Percentiles rank a stretch among this genome's conserved stretches.
Conservation (phyloP, 2,113 vertebrate species). For the Tetraodon nigroviridis region DNA sequence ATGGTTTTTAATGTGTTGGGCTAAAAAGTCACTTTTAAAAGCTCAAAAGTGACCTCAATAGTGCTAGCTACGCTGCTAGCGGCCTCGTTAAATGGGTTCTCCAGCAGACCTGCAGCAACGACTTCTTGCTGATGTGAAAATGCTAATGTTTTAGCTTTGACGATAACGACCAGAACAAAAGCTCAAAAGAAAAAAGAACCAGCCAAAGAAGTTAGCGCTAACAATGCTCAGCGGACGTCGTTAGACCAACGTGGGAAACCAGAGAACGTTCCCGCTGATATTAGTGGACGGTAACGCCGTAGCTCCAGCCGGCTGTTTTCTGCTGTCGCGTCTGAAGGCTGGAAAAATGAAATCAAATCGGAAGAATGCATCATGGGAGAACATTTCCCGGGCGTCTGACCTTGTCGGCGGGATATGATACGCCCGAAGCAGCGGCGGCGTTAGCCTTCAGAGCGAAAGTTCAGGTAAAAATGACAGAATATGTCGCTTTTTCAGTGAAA, state of each 20-base stretch:
- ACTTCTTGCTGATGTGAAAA: too few species aligned
- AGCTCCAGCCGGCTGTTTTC: too few species aligned
- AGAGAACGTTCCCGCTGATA: neutral
- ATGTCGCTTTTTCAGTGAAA: constrained; percentile 15
- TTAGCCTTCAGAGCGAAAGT: constrained; percentile 43
- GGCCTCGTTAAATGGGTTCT: too few species aligned
- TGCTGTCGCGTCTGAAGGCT: neutral
- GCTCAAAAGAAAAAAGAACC: neutral
- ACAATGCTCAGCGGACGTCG: constrained; percentile 42
- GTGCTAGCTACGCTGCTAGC: too few species aligned
- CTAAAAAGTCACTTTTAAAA: neutral
- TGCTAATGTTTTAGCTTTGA: too few species aligned
- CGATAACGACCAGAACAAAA: too few species aligned
- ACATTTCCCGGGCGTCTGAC: constrained; percentile 11
- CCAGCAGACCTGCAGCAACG: too few species aligned
- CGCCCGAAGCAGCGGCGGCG: neutral
- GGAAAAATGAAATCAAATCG: constrained; percentile 3
- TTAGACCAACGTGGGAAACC: constrained; percentile 1
- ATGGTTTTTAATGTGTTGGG: neutral
- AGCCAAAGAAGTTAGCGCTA: constrained; percentile 36
- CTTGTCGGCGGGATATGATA: constrained; percentile 21
- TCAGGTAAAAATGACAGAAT: neutral
- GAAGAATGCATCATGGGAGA: constrained; percentile 15
- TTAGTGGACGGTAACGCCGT: neutral
- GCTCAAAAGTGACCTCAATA: too few species aligned